Evolutionary conservation across 2,888 invertebrate species (phyloP).

Genomic region (Catocala nupta): DNA sequence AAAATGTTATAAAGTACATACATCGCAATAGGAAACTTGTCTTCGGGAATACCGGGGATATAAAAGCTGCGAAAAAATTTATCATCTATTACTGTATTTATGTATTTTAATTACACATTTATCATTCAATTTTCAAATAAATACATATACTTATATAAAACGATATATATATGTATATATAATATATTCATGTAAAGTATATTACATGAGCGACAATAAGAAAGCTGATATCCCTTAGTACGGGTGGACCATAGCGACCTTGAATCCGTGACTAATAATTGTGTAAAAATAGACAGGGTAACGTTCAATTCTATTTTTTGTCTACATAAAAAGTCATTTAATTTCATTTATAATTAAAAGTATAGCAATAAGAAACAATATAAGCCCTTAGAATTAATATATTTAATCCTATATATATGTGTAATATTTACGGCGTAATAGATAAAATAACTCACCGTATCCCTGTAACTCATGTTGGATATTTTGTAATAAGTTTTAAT

Average conservation of each 20-base stretch:
- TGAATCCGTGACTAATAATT: conserved; percentile 71
- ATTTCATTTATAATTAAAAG: not conserved
- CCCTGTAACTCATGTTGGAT: conserved; percentile 76
- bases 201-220: conserved; percentile 49
- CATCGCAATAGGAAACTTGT: conserved; percentile 60
- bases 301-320: conserved; percentile 56
- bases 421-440: conserved; percentile 10
- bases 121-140: not conserved
- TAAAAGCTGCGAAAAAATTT: conserved; percentile 61
- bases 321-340: conserved; percentile 4
- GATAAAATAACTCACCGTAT: conserved; percentile 66
- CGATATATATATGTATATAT: not conserved
- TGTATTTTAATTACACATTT: not conserved
- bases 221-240: conserved; percentile 65
- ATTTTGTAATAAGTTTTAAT: conserved; percentile 13
- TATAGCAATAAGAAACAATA: not conserved
- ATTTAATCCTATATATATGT: conserved; percentile 4
- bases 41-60: conserved; percentile 63
- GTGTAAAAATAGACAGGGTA: conserved; percentile 68
- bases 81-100: not conserved
- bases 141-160: not conserved
- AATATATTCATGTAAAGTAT: conserved; percentile 10
- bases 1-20: conserved; percentile 51
- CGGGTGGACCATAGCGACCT: conserved; percentile 63
- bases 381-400: not conserved